Evolutionary conservation across 2,888 invertebrate genomes (phyloP).

Genomic region (Smittia aterrima): DNA sequence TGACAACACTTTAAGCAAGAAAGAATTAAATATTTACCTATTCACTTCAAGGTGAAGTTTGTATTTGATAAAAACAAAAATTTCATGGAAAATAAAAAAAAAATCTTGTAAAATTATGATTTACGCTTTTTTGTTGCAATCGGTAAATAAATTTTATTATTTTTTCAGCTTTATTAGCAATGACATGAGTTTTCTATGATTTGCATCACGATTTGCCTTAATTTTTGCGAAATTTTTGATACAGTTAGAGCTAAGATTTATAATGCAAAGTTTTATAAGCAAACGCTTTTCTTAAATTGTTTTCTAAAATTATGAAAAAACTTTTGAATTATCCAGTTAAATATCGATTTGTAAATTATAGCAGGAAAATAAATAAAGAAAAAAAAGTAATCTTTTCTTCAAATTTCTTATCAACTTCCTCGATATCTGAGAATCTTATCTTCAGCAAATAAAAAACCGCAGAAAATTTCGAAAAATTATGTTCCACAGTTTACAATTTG

Average conservation of each 20-base stretch:
- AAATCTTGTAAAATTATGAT: constrained; percentile 6
- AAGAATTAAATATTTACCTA: constrained; percentile 20
- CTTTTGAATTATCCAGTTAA: too few relatives aligned
- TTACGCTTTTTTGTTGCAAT: neutral
- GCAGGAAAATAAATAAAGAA: too few relatives aligned
- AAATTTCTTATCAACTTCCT: too few relatives aligned
- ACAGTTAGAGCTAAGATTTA: neutral
- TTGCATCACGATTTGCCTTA: constrained; percentile 7
- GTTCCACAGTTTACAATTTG: too few relatives aligned
- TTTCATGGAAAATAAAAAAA: neutral
- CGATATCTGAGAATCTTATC: too few relatives aligned
- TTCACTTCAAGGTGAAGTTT: neutral
- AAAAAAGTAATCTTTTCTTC: too few relatives aligned
- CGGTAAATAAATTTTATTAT: neutral
- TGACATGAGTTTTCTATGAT: too few relatives aligned
- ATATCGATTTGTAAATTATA: too few relatives aligned
- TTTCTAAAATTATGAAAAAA: neutral
- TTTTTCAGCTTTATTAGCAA: neutral
- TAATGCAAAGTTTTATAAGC: neutral
- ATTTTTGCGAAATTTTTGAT: neutral
- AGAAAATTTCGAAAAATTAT: too few relatives aligned
- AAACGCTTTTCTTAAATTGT: neutral
- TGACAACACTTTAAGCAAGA: neutral
- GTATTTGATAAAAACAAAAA: constrained; percentile 10
- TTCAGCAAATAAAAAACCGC: too few relatives aligned